A percentile compares a stretch with the other conserved stretches of the same genome.
These are phyloP conservation scores for Eueides isabella DNA, from an alignment of 1,140 invertebrate genomes.

Conservation along the genomic window DNA sequence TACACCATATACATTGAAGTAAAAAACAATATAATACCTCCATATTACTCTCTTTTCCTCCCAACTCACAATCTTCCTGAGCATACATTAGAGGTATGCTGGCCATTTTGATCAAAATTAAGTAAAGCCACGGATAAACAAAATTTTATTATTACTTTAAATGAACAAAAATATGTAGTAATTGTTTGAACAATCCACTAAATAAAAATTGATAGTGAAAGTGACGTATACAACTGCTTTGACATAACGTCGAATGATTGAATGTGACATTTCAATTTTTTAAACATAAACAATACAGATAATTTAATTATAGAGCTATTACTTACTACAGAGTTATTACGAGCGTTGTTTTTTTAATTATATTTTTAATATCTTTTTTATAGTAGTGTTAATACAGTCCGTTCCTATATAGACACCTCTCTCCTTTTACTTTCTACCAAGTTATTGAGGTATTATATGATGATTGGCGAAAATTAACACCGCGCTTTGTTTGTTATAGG, in stretches of 20 bases:
- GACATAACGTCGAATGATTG: not conserved
- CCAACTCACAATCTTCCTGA: constrained; percentile 84
- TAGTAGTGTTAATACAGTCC: too few species aligned
- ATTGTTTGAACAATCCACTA: not conserved
- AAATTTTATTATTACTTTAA: not conserved
- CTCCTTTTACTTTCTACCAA: too few species aligned
- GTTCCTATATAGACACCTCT: too few species aligned
- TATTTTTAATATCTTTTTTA: too few species aligned
- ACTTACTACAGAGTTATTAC: too few species aligned
- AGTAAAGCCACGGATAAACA: not conserved
- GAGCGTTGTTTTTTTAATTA: too few species aligned
- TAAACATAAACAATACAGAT: not conserved
- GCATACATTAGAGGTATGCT: constrained; percentile 82
- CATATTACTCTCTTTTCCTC: constrained; percentile 82
- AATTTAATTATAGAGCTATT: not conserved
- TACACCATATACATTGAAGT: constrained; percentile 22
- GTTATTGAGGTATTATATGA: too few species aligned
- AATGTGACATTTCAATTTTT: not conserved
- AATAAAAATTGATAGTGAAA: constrained; percentile 13
- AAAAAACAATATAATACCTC: constrained; percentile 58
- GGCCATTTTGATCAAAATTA: constrained; percentile 56
- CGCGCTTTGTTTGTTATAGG: too few species aligned
- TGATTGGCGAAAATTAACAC: too few species aligned
- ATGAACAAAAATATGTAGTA: not conserved
- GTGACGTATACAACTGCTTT: constrained; percentile 12